Evolutionary conservation across 2,113 vertebrate genomes (phyloP).

Genomic region (Xiphophorus maculatus): DNA sequence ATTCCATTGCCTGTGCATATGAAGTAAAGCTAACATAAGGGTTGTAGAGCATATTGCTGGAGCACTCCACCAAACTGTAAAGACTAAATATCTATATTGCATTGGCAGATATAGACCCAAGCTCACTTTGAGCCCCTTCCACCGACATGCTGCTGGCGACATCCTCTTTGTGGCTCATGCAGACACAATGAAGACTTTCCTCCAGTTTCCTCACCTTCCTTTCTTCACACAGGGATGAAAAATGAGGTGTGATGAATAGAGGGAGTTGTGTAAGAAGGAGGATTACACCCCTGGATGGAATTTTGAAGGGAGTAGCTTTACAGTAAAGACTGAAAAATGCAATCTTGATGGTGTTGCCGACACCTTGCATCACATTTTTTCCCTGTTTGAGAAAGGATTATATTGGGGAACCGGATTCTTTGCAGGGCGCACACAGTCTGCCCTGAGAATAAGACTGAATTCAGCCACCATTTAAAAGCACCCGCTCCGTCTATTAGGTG

Average conservation of each 20-base stretch:
- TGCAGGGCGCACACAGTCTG: constrained; percentile 59
- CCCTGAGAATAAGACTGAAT: constrained; percentile 62
- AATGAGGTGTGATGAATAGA: constrained; percentile 76
- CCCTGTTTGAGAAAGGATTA: constrained; percentile 69
- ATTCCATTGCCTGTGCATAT: not conserved
- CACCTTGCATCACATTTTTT: constrained; percentile 76
- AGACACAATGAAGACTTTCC: constrained; percentile 70
- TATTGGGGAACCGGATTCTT: constrained; percentile 55
- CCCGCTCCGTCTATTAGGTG: constrained; percentile 33
- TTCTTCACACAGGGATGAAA: constrained; percentile 70
- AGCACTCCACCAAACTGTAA: constrained; percentile 13
- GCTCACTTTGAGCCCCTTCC: constrained; percentile 35
- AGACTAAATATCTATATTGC: constrained; percentile 33
- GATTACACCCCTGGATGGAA: constrained; percentile 76
- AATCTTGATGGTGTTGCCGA: constrained; percentile 74
- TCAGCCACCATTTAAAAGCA: constrained; percentile 30
- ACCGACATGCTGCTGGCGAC: constrained; percentile 58
- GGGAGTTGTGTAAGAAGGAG: constrained; percentile 66
- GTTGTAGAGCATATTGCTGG: constrained; percentile 9
- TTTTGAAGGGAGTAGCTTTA: constrained; percentile 71
- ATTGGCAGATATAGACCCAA: constrained; percentile 14
- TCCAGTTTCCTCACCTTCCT: constrained; percentile 74
- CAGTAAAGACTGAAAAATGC: constrained; percentile 73
- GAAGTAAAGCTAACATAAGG: constrained; percentile 23
- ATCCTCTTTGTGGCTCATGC: constrained; percentile 64